A percentile compares a stretch with the other conserved stretches of the same genome.
These are phyloP conservation scores for Microdon myrmicae DNA, from an alignment of 2,888 invertebrate species.

Conservation along the genomic window DNA sequence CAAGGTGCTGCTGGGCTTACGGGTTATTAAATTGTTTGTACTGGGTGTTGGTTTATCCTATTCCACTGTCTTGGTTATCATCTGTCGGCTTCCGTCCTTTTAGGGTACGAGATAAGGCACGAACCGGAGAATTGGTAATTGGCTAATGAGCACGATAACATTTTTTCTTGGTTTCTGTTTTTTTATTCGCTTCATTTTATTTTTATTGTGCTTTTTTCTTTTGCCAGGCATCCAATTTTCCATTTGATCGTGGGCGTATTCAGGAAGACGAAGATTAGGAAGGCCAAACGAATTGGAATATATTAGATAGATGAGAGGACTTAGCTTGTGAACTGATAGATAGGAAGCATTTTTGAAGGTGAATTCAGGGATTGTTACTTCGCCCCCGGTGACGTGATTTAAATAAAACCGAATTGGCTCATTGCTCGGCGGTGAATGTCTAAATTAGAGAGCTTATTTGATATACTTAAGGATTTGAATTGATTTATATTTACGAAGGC, in stretches of 20 bases:
- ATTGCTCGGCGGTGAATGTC: too few species aligned
- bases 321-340: constrained; percentile 15
- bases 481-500: too few species aligned
- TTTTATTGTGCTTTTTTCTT: background rate
- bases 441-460: too few species aligned
- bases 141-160: constrained; percentile 43
- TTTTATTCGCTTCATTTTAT: background rate
- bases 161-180: constrained; percentile 14
- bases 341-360: too few species aligned
- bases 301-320: constrained; percentile 36
- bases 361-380: too few species aligned
- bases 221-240: constrained; percentile 27
- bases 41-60: constrained; percentile 27
- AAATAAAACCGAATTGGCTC: too few species aligned
- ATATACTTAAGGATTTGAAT: too few species aligned
- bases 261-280: background rate
- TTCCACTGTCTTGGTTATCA: constrained; percentile 7
- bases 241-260: constrained; percentile 6
- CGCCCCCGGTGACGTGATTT: too few species aligned
- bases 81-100: too few species aligned
- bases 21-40: constrained; percentile 44
- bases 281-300: constrained; percentile 5
- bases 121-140: constrained; percentile 44
- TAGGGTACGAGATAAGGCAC: constrained; percentile 29
- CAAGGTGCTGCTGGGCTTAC: constrained; percentile 18